Percentiles rank a stretch among this genome's conserved stretches.
phyloP scores from a whole-genome alignment of 2,888 invertebrate genomes.

The Allophyes oxyacanthae region DNA sequence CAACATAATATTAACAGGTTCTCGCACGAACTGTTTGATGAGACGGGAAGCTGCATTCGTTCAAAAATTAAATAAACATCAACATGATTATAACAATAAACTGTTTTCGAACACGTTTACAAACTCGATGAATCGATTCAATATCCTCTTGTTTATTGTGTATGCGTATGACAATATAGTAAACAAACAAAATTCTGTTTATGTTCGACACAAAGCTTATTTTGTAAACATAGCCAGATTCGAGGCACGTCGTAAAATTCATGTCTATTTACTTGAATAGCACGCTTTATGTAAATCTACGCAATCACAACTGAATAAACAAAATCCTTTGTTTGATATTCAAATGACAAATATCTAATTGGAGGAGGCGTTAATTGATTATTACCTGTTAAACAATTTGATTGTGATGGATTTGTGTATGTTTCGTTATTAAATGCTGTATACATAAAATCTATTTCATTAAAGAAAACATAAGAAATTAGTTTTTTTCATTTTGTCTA shows the following conservation, averaged over 20 bases:
- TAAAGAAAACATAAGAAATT: too few relatives aligned
- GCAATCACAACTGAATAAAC: constrained; percentile 14
- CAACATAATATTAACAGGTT: neutral
- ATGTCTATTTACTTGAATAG: constrained; percentile 16
- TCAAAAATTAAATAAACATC: neutral
- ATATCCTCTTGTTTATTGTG: constrained; percentile 10
- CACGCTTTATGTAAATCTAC: constrained; percentile 15
- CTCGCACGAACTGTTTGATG: neutral
- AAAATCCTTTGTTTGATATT: constrained; percentile 15
- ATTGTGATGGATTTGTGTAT: too few relatives aligned
- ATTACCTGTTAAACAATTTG: constrained; percentile 13
- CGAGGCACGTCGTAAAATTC: constrained; percentile 21
- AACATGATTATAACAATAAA: constrained; percentile 6
- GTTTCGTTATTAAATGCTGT: constrained; percentile 1
- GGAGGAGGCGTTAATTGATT: constrained; percentile 27
- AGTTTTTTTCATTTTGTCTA: too few relatives aligned
- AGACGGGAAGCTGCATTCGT: neutral
- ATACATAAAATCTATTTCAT: too few relatives aligned
- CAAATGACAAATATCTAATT: constrained; percentile 27
- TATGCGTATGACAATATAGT: neutral
- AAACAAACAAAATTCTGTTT: constrained; percentile 31
- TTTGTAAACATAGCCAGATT: constrained; percentile 30
- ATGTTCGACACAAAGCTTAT: constrained; percentile 15
- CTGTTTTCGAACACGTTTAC: constrained; percentile 16
- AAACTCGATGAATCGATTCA: constrained; percentile 11